Percentiles rank a stretch among this genome's conserved stretches.
Evolutionary conservation across 2,113 vertebrate genomes (phyloP).

Genomic region (Pithys albifrons): DNA sequence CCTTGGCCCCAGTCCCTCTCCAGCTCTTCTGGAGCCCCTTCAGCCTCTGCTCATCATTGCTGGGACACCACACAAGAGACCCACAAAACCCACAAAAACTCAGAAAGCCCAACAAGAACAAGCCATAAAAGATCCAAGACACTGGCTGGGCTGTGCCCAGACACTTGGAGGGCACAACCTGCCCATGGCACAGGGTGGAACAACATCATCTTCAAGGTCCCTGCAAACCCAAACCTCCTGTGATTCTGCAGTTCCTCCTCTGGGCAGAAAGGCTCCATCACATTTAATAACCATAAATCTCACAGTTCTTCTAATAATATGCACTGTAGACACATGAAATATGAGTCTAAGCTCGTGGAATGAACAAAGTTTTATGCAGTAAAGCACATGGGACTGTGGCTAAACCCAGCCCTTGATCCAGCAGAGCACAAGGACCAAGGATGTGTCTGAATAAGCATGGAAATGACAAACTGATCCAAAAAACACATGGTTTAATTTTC

Average conservation of each 20-base stretch:
- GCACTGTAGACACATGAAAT: neutral
- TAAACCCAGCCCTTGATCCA: neutral
- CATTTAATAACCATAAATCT: neutral
- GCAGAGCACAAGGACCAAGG: neutral
- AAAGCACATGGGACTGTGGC: neutral
- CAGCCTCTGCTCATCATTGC: neutral
- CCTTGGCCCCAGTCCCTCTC: too few species aligned
- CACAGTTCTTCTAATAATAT: neutral
- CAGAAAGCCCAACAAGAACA: neutral
- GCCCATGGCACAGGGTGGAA: neutral
- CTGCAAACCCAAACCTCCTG: neutral
- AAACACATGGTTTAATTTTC: neutral
- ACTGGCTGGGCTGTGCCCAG: neutral
- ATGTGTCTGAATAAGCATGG: rapidly evolving
- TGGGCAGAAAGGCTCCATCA: neutral
- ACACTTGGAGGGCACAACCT: neutral
- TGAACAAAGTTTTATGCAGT: neutral
- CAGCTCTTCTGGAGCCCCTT: too few species aligned
- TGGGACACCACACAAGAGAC: neutral
- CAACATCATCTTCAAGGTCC: neutral
- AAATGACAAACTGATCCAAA: neutral
- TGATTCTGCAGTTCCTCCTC: neutral
- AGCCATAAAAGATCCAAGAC: neutral
- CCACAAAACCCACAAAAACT: neutral
- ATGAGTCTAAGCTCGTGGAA: neutral